These are phyloP conservation scores for Drosophila algonquin DNA, from an alignment of 2,888 invertebrate genomes.

Conservation along the genomic window DNA sequence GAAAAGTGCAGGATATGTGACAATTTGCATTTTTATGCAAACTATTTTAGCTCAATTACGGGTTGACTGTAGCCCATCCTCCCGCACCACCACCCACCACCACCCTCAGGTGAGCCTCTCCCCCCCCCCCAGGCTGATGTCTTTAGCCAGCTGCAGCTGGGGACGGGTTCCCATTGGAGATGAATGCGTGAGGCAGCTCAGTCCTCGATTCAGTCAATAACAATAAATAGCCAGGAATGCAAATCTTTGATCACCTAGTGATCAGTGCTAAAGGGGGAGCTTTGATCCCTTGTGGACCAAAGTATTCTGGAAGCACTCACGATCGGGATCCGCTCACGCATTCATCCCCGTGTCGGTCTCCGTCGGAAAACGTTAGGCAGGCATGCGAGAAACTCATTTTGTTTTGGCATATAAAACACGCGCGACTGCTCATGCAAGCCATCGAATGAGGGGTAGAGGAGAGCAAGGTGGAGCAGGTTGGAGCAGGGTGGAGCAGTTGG, in stretches of 20 bases:
- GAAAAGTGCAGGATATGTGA: conserved; percentile 78
- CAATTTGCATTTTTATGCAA: conserved; percentile 79
- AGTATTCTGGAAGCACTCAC: conserved; percentile 8
- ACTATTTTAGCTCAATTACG: conserved; percentile 75
- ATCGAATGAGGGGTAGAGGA: conserved; percentile 10
- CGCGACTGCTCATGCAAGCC: conserved; percentile 67
- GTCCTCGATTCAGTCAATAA: too few relatives aligned
- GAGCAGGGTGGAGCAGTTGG: conserved; percentile 20
- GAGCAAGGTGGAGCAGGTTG: neutral
- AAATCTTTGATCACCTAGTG: too few relatives aligned
- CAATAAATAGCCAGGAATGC: neutral
- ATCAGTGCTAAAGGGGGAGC: too few relatives aligned
- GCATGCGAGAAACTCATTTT: conserved; percentile 79
- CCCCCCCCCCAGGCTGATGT: neutral
- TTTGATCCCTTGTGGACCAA: too few relatives aligned
- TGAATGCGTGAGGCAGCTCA: conserved; percentile 15
- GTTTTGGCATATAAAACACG: conserved; percentile 66
- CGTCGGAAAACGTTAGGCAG: conserved; percentile 43
- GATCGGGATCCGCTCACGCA: conserved; percentile 21
- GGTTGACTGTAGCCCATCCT: conserved; percentile 6
- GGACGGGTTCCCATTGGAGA: conserved; percentile 34
- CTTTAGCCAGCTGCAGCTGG: conserved; percentile 58
- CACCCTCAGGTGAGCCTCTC: conserved; percentile 6
- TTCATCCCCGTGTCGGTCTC: conserved; percentile 2
- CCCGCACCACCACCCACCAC: neutral